phyloP scores from a whole-genome alignment of 35 echinoderm and acorn worm genomes.

The Ptychodera flava region DNA sequence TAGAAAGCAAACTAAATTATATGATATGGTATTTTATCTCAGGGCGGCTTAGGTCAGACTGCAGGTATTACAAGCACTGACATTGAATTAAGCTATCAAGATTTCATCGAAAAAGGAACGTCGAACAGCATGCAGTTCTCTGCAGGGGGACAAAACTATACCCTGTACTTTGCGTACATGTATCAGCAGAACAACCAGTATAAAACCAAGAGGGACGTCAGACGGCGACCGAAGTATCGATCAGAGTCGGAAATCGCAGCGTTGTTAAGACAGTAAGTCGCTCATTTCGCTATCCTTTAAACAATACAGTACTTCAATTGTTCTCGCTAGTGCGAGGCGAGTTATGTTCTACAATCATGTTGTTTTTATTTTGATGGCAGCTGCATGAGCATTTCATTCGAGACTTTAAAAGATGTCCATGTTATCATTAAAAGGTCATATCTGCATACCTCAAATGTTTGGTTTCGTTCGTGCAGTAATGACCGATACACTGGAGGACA shows the following conservation, averaged over 20 bases:
- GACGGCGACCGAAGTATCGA: slow-evolving; percentile 12
- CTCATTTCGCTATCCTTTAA: no score
- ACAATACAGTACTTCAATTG: background rate
- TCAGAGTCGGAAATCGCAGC: background rate
- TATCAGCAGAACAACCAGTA: slow-evolving; percentile 22
- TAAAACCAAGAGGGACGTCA: slow-evolving; percentile 7
- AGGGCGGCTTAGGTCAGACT: background rate
- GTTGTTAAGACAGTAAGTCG: background rate
- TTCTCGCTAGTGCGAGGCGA: no score
- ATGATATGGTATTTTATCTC: no score
- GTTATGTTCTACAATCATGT: background rate
- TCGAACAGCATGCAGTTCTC: background rate
- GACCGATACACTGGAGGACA: no score
- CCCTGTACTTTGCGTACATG: slow-evolving; percentile 27
- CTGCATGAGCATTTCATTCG: background rate
- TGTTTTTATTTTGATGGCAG: background rate
- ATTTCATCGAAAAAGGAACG: background rate
- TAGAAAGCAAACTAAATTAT: no score
- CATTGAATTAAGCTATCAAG: slow-evolving; percentile 12
- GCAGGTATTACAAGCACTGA: slow-evolving; percentile 7
- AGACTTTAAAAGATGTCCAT: no score
- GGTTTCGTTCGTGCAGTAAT: no score
- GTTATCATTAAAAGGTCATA: no score
- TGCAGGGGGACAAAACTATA: slow-evolving; percentile 11
- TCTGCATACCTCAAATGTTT: no score